These are phyloP conservation scores for Cordilura impudica DNA, from an alignment of 2,888 invertebrate species.

Conservation along the genomic window DNA sequence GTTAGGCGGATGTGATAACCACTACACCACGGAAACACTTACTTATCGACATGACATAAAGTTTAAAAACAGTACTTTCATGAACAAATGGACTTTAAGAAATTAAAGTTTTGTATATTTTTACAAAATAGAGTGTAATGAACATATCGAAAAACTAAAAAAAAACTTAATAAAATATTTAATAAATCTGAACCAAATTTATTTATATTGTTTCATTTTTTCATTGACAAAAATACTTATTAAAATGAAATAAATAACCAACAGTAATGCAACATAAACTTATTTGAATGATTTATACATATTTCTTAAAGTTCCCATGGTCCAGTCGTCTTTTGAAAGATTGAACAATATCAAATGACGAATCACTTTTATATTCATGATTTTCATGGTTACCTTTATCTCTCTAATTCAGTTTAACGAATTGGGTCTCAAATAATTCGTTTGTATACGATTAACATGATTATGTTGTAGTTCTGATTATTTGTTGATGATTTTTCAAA, in stretches of 20 bases:
- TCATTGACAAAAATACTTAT: not conserved
- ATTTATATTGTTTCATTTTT: no score
- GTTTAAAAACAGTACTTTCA: no score
- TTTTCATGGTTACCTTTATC: not conserved
- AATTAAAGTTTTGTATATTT: no score
- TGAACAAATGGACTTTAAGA: no score
- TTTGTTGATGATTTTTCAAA: not conserved
- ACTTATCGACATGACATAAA: not conserved
- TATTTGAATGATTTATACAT: constrained; percentile 20
- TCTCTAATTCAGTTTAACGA: no score
- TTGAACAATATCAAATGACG: constrained; percentile 46
- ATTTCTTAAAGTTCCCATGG: constrained; percentile 24
- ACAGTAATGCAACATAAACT: not conserved
- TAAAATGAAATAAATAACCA: not conserved
- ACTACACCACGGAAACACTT: constrained; percentile 77
- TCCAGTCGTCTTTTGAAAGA: constrained; percentile 13
- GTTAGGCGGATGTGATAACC: constrained; percentile 79
- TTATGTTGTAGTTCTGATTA: not conserved
- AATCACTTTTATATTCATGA: constrained; percentile 41
- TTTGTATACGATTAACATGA: constrained; percentile 21
- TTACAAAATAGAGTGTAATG: not conserved
- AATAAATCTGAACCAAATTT: no score
- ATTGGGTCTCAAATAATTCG: no score
- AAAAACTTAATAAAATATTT: no score
- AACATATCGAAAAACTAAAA: not conserved